Evolutionary conservation across 2,888 invertebrate genomes (phyloP).

Genomic region (Merodon equestris): DNA sequence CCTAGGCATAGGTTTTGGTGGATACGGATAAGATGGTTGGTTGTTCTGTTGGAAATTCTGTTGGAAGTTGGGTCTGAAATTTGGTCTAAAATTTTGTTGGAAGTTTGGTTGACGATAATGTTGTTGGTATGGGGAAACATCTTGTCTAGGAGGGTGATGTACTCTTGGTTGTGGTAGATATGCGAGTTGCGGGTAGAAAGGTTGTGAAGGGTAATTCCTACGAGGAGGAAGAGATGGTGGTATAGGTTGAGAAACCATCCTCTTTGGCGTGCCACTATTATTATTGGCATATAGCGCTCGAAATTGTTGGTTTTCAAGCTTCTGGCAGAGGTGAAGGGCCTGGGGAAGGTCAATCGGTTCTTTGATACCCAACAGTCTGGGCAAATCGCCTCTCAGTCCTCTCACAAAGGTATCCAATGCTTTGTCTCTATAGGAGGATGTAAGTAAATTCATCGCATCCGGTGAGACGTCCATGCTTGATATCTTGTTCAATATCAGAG

Average conservation of each 20-base stretch:
- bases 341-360: too few species aligned
- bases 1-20: not conserved
- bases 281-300: not conserved
- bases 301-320: not conserved
- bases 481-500: slow-evolving; percentile 52
- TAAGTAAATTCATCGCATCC: slow-evolving; percentile 34
- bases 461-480: slow-evolving; percentile 29
- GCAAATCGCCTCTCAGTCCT: too few species aligned
- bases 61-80: not conserved
- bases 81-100: not conserved
- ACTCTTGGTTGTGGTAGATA: too few species aligned
- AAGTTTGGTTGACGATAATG: too few species aligned
- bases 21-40: too few species aligned
- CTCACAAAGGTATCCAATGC: slow-evolving; percentile 45
- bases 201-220: not conserved
- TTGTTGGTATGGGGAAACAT: not conserved
- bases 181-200: too few species aligned
- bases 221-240: not conserved
- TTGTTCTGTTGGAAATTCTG: not conserved
- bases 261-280: not conserved
- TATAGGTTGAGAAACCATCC: not conserved
- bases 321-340: not conserved
- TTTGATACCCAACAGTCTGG: too few species aligned
- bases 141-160: too few species aligned
- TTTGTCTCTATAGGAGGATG: slow-evolving; percentile 55